Evolutionary conservation across 2,113 vertebrate species (phyloP), one percentile per base, ranked within the genome.

Genomic region (Galeopterus variegatus): DNA sequence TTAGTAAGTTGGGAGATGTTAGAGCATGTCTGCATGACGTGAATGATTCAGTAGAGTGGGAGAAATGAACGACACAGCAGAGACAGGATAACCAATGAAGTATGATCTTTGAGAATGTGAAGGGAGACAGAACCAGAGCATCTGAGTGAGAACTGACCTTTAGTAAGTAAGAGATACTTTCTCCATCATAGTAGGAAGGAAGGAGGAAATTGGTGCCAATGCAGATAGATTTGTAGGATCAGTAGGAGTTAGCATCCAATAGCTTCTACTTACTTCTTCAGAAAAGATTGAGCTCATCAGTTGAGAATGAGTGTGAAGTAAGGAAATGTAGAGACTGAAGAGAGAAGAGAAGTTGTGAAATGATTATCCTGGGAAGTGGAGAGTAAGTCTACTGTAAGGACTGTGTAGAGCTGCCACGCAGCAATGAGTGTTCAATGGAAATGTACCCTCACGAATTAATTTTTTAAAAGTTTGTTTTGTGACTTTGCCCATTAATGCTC

Each of bases 181-280:
- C 31, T 90, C 18, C 36, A 62, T 3, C 24, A 3, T 14, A 65
- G 76, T 48, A 75, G 33, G 18, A 86, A 24, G 26, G 26, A 81
- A 95, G 26, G 56, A 76, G 31, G 54, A 84, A 83, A 88, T 19
- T 36, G 14, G 58, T 90, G 60, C n/a, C 50, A 26, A 62, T 26
- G 13, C 9, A 73, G 21, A 9, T 84, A 26, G 76, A 62, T 80
- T 50, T 87, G 5, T 41, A 65, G 36, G 26, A 76, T 94, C 41
- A 28, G 1, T 36, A n/a, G 60, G 41, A 81, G 24, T 76, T 88
- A 48, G 52, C 28, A 80, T 81, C 15, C 41, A 60, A 23, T n/a
- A 73, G 48, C 36, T 83, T 90, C 33, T 72, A 54, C 87, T 65
- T 93, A 54, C 87, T 65, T 93, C 52, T 67, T 77, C 70, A 77